These are phyloP conservation scores for Euclidia mi DNA, from an alignment of 2,888 invertebrate species.

Conservation along the genomic window DNA sequence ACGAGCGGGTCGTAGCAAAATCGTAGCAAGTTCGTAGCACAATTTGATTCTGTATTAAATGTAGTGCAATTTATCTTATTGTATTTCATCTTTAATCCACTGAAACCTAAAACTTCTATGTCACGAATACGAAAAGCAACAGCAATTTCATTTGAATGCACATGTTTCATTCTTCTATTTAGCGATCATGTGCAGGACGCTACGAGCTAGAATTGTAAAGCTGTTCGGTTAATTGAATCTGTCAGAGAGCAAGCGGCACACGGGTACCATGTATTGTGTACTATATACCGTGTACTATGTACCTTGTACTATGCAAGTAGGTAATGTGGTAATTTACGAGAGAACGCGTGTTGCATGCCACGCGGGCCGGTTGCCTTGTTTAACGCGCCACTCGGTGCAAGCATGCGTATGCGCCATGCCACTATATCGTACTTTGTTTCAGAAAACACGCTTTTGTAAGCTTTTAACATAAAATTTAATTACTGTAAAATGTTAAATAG, in stretches of 20 bases:
- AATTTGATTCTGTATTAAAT: background rate
- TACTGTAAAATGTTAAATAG: too few species aligned
- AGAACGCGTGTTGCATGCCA: conserved; percentile 13
- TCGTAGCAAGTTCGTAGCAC: conserved; percentile 7
- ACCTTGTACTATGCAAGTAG: conserved; percentile 38
- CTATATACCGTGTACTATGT: conserved; percentile 1
- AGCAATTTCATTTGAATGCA: background rate
- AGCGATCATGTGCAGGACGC: conserved; percentile 15
- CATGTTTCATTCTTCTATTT: conserved; percentile 1
- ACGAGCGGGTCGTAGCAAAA: conserved; percentile 6
- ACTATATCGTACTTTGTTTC: too few species aligned
- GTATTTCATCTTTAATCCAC: too few species aligned
- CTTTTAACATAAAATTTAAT: too few species aligned
- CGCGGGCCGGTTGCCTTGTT: conserved; percentile 13
- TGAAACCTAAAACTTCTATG: too few species aligned
- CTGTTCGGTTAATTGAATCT: conserved; percentile 60
- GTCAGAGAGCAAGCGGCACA: conserved; percentile 40
- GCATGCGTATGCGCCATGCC: conserved; percentile 8
- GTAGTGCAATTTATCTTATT: background rate
- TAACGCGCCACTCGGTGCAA: conserved; percentile 12
- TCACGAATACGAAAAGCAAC: too few species aligned
- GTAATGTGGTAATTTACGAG: conserved; percentile 40
- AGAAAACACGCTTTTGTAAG: too few species aligned
- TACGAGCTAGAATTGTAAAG: conserved; percentile 44
- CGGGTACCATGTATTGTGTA: conserved; percentile 1